Base-by-base conservation (phyloP, 2,888 invertebrate genomes). In the Colostygia pectinataria region DNA sequence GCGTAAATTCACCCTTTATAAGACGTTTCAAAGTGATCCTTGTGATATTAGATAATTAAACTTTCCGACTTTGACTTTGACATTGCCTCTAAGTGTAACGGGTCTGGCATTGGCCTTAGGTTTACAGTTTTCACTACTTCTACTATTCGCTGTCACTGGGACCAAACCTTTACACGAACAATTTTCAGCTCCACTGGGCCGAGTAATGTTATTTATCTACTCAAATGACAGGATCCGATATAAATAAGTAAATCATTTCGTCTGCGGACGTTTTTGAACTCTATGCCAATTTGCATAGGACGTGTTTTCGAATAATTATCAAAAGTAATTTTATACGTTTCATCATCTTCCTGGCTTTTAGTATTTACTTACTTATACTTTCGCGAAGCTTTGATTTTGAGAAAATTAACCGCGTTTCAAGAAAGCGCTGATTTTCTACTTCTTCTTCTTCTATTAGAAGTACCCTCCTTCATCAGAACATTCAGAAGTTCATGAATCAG, bases 181-280 rank as follows among this genome's bases (percentile, higher is more conserved):
- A 86, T 86, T 86, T 86, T 80, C 82, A 63, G 77, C 77, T 74
- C 58, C 83, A 68, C 27, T 77, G 84, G 61, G 29, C 75, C 68
- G 80, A 49, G 69, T 82, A 77, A 85, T 84, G 77, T 77, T 80
- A 79, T 85, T 84, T 84, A 83, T 79, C 74, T 75, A 73, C 77
- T 72, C 74, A 78, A 80, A 83, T 79, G 81, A 82, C 82, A 77
- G 71, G 66, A 73, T 68, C 63, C 71, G 68, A 74, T 77, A 76
- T 74, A 79, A 75, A 77, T 77, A 77, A 73, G 71, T 74, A 72
- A 76, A 77, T 62, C 61, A 57, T 59, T 61, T 54, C 53, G 40
- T 53, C 43, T 48, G 39, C 52, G 41, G 37, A 51, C 18, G 49
- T 28, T 56, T 61, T 55, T 53, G 37, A 53, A 38, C 34, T 36